These are phyloP conservation scores for Motacilla alba DNA, from an alignment of 2,113 vertebrate genomes.

Conservation along the genomic window DNA sequence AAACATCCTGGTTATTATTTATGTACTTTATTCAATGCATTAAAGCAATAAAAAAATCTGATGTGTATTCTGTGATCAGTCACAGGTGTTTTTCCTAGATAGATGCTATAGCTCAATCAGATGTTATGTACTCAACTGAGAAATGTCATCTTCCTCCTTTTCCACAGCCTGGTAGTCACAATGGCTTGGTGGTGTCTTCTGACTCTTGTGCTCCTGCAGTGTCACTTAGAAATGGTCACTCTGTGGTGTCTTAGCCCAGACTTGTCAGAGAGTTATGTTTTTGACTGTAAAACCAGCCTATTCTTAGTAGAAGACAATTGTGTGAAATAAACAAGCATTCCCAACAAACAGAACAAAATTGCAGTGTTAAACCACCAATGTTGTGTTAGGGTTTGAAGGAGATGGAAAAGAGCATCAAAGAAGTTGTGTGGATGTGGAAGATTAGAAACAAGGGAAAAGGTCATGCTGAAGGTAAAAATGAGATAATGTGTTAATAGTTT, in stretches of 20 bases:
- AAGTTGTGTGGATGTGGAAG: background rate
- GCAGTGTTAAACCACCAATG: background rate
- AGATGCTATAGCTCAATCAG: background rate
- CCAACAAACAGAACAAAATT: background rate
- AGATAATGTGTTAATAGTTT: background rate
- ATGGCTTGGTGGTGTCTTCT: background rate
- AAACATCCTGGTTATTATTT: background rate
- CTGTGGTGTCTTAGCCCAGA: background rate
- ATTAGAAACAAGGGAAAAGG: background rate
- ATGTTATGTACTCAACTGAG: background rate
- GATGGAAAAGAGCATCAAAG: background rate
- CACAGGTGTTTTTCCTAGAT: background rate
- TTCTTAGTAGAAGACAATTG: background rate
- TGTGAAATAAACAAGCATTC: background rate
- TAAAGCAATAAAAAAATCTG: background rate
- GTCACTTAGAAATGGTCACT: background rate
- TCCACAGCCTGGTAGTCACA: background rate
- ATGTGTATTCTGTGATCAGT: background rate
- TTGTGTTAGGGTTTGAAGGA: background rate
- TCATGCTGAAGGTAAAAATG: background rate
- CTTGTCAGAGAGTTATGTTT: background rate
- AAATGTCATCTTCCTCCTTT: background rate
- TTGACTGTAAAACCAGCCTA: background rate
- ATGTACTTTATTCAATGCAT: background rate
- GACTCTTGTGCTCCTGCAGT: background rate